Evolutionary conservation across 2,888 invertebrate species (phyloP), one percentile per base, ranked within the genome.

Genomic region (Cerastis rubricosa): DNA sequence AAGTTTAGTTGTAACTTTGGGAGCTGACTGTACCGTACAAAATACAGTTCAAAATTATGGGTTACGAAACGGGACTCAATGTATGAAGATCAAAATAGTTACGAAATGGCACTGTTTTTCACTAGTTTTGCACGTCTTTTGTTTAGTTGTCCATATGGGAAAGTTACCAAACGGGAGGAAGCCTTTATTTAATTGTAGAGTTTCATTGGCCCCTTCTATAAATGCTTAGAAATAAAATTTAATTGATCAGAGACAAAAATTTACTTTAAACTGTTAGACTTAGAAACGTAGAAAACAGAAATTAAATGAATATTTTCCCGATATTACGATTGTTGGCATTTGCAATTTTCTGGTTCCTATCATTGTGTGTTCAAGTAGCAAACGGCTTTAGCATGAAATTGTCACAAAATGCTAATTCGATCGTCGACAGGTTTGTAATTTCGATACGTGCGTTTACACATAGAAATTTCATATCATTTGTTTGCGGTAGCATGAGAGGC

Each of bases 351-450:
- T 68, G 47, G 17, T 71, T 63, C 17, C 22, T 43, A 72, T 63
- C 6, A 71, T 57, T 63, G 51, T 63, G 65, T 61, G n/a, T 59
- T 73, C 59, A 59, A 40, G 12, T 47, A 59, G 40, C 51, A 76
- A 80, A 57, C 25, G n/a, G n/a, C 54, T 64, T 71, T 45, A 57
- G 43, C 43, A 40, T 63, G 19, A 71, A 71, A 74, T 54, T 71
- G 17, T 45, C 14, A 61, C 47, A 54, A 68, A 66, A 71, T 71
- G 59, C 47, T 81, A 64, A 81, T 77, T 74, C 22, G 65, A n/a
- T 78, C 3, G 25, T 51, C 25, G 35, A 45, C 29, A 61, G 35
- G 64, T 61, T 63, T 76, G 17, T 64, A 70, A 72, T 80, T 59
- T 64, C 35, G 43, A 71, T 43, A 49, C n/a, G n/a, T 68, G 54